Percentiles rank a stretch among this genome's conserved stretches.
phyloP scores from a whole-genome alignment of 2,888 invertebrate species.

The Mythimna vitellina region DNA sequence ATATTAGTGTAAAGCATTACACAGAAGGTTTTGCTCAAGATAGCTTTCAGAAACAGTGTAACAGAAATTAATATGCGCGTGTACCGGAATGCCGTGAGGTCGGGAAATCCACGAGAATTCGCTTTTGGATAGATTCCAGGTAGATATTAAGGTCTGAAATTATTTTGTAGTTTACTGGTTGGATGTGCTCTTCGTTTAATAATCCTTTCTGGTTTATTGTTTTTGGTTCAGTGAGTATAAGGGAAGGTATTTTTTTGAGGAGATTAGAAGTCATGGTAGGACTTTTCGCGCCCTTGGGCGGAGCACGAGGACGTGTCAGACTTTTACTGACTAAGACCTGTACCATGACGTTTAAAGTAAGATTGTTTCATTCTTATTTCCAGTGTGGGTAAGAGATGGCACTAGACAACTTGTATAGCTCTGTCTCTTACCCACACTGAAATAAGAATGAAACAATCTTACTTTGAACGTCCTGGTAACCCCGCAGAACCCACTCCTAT shows the following conservation, averaged over 20 bases:
- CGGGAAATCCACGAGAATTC: constrained; percentile 51
- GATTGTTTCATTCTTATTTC: too few species aligned
- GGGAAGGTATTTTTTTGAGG: not conserved
- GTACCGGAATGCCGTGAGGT: constrained; percentile 53
- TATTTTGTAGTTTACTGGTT: constrained; percentile 23
- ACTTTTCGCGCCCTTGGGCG: too few species aligned
- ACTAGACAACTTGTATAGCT: too few species aligned
- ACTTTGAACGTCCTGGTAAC: too few species aligned
- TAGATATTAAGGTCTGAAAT: constrained; percentile 41
- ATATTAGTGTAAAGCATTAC: constrained; percentile 37
- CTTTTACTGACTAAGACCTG: too few species aligned
- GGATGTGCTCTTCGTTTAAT: not conserved
- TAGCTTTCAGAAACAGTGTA: constrained; percentile 46
- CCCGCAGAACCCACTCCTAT: too few species aligned
- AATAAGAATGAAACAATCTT: too few species aligned
- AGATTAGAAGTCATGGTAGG: too few species aligned
- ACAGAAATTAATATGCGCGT: constrained; percentile 63
- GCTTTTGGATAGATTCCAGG: constrained; percentile 65
- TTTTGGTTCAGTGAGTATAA: not conserved
- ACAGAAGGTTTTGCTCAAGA: constrained; percentile 28
- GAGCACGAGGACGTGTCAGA: too few species aligned
- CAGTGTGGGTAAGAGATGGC: too few species aligned
- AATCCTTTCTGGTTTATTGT: not conserved
- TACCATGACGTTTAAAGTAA: too few species aligned
- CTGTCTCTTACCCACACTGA: too few species aligned